These are phyloP conservation scores for Menidia beryllina DNA, from an alignment of 2,113 vertebrate species.

Conservation along the genomic window DNA sequence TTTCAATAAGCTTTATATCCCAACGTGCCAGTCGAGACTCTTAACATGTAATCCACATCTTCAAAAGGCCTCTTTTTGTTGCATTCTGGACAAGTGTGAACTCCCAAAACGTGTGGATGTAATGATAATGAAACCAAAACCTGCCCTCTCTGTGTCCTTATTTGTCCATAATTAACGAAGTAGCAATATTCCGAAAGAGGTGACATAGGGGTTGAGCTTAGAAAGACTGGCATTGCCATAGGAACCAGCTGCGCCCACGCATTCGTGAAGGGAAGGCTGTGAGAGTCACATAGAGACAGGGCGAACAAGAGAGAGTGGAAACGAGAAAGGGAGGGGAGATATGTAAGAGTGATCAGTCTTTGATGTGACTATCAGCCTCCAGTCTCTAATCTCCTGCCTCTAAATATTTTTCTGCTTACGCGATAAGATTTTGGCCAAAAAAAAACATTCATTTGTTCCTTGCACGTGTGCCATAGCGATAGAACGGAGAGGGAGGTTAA, in stretches of 20 bases:
- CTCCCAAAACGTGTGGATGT: slow-evolving; percentile 17
- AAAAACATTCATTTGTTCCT: slow-evolving; percentile 50
- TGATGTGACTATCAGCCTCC: slow-evolving; percentile 67
- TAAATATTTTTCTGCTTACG: slow-evolving; percentile 65
- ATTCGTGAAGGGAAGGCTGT: slow-evolving; percentile 42
- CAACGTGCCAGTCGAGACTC: not conserved
- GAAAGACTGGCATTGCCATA: slow-evolving; percentile 70
- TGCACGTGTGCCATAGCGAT: slow-evolving; percentile 42
- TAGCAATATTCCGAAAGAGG: slow-evolving; percentile 25
- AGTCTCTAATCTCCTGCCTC: slow-evolving; percentile 65
- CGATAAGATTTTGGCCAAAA: slow-evolving; percentile 21
- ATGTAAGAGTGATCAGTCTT: slow-evolving; percentile 60
- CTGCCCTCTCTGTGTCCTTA: slow-evolving; percentile 10
- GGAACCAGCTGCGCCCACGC: slow-evolving; percentile 68
- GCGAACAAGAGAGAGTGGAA: slow-evolving; percentile 47
- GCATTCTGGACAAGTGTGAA: not conserved
- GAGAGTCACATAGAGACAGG: slow-evolving; percentile 42
- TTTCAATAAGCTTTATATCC: slow-evolving; percentile 25
- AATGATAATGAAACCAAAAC: slow-evolving; percentile 37
- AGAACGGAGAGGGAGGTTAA: slow-evolving; percentile 1
- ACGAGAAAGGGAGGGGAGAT: slow-evolving; percentile 18
- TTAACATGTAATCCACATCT: slow-evolving; percentile 22
- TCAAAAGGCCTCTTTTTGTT: slow-evolving; percentile 1
- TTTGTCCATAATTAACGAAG: slow-evolving; percentile 52
- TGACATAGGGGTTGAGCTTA: slow-evolving; percentile 62